Evolutionary conservation across 2,888 invertebrate species (phyloP).

Genomic region (Branchellion lobata): DNA sequence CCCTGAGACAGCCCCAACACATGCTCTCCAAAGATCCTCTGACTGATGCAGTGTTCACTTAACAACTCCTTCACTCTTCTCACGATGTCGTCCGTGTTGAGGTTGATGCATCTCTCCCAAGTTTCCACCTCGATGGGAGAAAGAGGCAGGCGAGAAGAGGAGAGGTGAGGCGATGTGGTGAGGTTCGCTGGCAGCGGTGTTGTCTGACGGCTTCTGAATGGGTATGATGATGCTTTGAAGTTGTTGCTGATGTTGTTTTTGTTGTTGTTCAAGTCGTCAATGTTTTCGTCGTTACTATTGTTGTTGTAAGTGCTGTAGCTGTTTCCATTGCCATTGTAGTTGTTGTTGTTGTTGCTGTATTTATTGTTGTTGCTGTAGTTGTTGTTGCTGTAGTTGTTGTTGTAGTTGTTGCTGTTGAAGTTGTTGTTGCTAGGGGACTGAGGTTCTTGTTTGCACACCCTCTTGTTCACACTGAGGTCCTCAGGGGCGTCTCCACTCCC

Average conservation of each 20-base stretch:
- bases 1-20: constrained; percentile 75
- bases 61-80: constrained; percentile 70
- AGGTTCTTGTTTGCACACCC: background rate
- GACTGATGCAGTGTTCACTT: constrained; percentile 72
- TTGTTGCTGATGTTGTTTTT: constrained; percentile 55
- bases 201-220: constrained; percentile 52
- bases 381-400: background rate
- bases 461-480: background rate
- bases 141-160: constrained; percentile 80
- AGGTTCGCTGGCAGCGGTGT: constrained; percentile 72
- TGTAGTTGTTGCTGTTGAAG: too few species aligned
- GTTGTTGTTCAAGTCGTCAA: constrained; percentile 47
- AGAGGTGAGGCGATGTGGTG: constrained; percentile 78
- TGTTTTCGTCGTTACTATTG: background rate
- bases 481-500: background rate
- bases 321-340: background rate
- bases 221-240: background rate
- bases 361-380: too few species aligned
- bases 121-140: constrained; percentile 98
- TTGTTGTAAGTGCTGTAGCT: background rate
- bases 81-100: constrained; percentile 97
- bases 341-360: background rate
- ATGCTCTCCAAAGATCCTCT: constrained; percentile 94
- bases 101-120: constrained; percentile 93
- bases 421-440: background rate